Evolutionary conservation across 2,888 invertebrate species (phyloP).

Genomic region (Smittia sp.): DNA sequence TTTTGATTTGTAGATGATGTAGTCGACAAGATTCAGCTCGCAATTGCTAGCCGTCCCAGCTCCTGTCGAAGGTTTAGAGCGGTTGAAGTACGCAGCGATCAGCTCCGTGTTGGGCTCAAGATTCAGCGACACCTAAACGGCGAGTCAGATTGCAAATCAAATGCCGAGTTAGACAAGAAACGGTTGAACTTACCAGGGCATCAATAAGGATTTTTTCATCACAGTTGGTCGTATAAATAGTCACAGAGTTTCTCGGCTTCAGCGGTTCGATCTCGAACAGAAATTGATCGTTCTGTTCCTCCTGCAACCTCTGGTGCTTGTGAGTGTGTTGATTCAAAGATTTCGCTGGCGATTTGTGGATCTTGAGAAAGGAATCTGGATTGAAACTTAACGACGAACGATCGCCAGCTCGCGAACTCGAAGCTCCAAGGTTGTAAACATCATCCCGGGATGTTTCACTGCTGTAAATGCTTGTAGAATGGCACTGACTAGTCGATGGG

Average conservation of each 20-base stretch:
- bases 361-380: neutral
- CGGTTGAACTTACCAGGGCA: constrained; percentile 47
- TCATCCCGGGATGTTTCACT: neutral
- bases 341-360: constrained; percentile 27
- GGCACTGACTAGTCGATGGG: neutral
- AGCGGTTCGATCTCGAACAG: constrained; percentile 19
- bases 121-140: constrained; percentile 50
- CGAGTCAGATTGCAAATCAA: no score
- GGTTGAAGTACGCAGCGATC: constrained; percentile 44
- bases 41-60: constrained; percentile 39
- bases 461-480: neutral
- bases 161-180: constrained; percentile 8
- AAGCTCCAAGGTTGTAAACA: constrained; percentile 17
- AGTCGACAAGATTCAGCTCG: constrained; percentile 44
- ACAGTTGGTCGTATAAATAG: constrained; percentile 49
- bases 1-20: constrained; percentile 50
- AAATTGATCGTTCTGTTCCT: constrained; percentile 30
- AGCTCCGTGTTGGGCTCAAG: constrained; percentile 49
- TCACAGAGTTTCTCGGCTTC: constrained; percentile 42
- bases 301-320: constrained; percentile 4
- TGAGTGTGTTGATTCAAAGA: constrained; percentile 26
- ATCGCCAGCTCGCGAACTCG: constrained; percentile 4
- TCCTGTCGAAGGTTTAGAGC: neutral
- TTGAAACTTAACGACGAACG: neutral
- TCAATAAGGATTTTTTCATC: constrained; percentile 51